Conservation (phyloP, 2,888 invertebrate genomes). For the Zeuzera pyrina region DNA sequence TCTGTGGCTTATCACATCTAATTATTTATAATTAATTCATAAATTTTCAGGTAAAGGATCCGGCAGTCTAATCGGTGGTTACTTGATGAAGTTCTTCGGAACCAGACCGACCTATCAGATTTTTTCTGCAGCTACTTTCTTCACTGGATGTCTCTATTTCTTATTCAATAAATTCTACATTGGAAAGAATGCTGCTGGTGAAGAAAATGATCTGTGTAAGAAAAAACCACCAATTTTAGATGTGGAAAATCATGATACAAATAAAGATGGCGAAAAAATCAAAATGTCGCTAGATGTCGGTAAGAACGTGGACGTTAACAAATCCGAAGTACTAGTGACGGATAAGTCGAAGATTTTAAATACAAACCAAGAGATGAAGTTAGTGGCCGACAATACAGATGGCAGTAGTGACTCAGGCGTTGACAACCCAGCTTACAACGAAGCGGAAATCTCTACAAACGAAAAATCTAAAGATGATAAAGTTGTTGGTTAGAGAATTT, state of each 20-base stretch:
- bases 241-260: conserved; percentile 40
- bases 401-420: conserved; percentile 63
- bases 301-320: conserved; percentile 24
- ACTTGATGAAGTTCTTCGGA: conserved; percentile 80
- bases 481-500: not conserved
- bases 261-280: conserved; percentile 25
- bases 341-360: conserved; percentile 18
- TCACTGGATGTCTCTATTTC: conserved; percentile 79
- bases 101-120: conserved; percentile 81
- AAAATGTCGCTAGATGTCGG: conserved; percentile 43
- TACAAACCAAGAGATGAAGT: conserved; percentile 25
- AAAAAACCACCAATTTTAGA: conserved; percentile 58
- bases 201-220: conserved; percentile 73
- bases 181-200: conserved; percentile 64
- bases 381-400: conserved; percentile 44
- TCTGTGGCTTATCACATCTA: no score
- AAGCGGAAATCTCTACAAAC: conserved; percentile 33
- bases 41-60: conserved; percentile 77
- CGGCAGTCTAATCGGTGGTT: conserved; percentile 83
- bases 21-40: not conserved
- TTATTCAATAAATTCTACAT: conserved; percentile 78
- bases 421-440: conserved; percentile 57
- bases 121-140: conserved; percentile 75
- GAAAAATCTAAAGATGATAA: conserved; percentile 32
- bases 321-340: conserved; percentile 17